Evolutionary conservation across 2,113 vertebrate genomes (phyloP), one percentile per base, ranked within the genome.

Genomic region (Myiopsitta monachus): DNA sequence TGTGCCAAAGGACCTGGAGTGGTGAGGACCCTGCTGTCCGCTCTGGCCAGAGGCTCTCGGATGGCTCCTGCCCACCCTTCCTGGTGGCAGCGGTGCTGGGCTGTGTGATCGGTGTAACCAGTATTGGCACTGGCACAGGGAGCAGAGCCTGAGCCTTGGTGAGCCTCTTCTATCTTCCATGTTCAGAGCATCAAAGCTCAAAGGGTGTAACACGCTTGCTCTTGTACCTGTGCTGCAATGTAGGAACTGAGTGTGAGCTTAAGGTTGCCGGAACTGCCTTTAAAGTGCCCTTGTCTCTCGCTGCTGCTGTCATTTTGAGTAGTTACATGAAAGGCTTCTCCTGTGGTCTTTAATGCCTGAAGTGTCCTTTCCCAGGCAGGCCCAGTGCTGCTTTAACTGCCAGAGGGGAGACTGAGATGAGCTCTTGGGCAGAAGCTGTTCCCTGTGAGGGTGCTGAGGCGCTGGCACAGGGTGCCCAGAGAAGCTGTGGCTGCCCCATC

Each of bases 1-100:
- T 0, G 95, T 47, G 57, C 98, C 91, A 3, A 94, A 98, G 83
- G 90, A 91, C 14, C 79, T 99, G 64, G 97, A 98, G 91, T 98
- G 98, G 94, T 99, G 96, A 99, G 43, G 23, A 38, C 46, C 44
- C 12, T 2, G 2, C 46, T 51, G 33, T 26, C 21, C 0, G 0
- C 43, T 52, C 43, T 30, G 62, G 31, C 18, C 54, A 43, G 57
- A 54, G 24, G 67, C 14, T 38, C 55, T 46, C 18, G 6, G 52
- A 46, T 28, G 66, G 18, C 63, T 76, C 55, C 62, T 22, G 23
- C 24, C 67, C 44, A 36, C 10, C 16, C 44, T 51, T 12, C 49
- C 49, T 83, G 28, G 47, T 19, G 31, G 66, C 33, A 36, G 24
- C 1, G 0, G 22, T 11, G 63, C 51, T 36, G 66, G 43, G 36